Conservation (phyloP, 2,113 vertebrate species). For the Centropristis striata region DNA sequence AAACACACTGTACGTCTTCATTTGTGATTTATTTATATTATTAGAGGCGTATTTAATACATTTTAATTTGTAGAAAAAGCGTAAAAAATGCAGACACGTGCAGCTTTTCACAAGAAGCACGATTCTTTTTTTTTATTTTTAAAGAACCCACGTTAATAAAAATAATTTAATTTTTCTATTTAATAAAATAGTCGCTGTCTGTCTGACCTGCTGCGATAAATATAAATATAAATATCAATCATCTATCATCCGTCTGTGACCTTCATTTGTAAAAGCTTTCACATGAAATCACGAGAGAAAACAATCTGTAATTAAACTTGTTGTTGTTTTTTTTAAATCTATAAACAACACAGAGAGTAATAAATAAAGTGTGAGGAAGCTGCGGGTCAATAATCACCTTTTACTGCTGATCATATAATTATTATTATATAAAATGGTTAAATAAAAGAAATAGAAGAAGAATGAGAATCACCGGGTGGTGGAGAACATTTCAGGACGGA, state of each 20-base stretch:
- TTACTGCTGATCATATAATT: not conserved
- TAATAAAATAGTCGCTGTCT: not conserved
- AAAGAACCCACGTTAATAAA: accelerated
- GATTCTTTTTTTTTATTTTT: too few species aligned
- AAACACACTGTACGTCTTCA: not conserved
- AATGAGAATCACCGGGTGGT: accelerated
- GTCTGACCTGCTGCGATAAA: not conserved
- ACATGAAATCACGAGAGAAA: not conserved
- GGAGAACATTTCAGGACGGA: not conserved
- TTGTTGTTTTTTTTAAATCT: not conserved
- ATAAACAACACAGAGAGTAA: not conserved
- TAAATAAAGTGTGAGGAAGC: not conserved
- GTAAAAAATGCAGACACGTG: not conserved
- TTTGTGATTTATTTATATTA: not conserved
- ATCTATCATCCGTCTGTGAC: not conserved
- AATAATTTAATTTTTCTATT: not conserved
- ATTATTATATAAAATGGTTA: not conserved
- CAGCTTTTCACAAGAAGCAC: not conserved
- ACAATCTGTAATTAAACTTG: not conserved
- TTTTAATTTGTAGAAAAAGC: not conserved
- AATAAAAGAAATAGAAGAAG: not conserved
- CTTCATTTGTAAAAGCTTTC: not conserved
- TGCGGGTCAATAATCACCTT: accelerated
- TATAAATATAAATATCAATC: conserved; percentile 1
- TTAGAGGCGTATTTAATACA: not conserved